Percentiles rank a stretch among this genome's conserved stretches.
These are phyloP conservation scores for Drosophila grimshawi DNA, from an alignment of 1,140 invertebrate genomes.

Conservation along the genomic window DNA sequence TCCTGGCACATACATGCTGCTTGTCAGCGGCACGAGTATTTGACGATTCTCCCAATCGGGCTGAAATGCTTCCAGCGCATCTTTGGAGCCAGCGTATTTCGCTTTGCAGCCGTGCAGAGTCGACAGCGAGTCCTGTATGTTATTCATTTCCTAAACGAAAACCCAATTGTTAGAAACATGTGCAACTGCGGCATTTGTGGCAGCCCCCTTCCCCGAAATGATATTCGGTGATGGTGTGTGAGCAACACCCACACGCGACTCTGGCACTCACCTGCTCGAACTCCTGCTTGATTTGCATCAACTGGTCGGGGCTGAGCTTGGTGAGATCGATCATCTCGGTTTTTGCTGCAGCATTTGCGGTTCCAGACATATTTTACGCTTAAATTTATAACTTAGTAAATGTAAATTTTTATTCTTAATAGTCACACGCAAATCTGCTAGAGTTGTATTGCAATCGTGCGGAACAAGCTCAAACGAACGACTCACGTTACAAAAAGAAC, in stretches of 20 bases:
- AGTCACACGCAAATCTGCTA: conserved; percentile 46
- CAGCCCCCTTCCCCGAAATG: not conserved
- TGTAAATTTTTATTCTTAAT: conserved; percentile 55
- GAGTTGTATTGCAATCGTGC: conserved; percentile 3
- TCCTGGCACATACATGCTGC: conserved; percentile 97
- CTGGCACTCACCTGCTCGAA: conserved; percentile 90
- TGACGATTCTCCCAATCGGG: conserved; percentile 90
- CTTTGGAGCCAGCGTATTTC: conserved; percentile 95
- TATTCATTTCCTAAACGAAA: conserved; percentile 89
- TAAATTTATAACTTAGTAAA: conserved; percentile 59
- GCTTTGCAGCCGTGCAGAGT: conserved; percentile 95
- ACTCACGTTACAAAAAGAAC: not conserved
- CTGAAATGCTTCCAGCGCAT: conserved; percentile 92
- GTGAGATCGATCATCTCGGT: conserved; percentile 91
- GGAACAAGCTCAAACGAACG: conserved; percentile 7
- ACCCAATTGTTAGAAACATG: conserved; percentile 44
- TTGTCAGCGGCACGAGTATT: conserved; percentile 95
- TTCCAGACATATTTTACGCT: conserved; percentile 66
- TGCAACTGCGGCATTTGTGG: conserved; percentile 36
- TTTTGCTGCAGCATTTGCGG: conserved; percentile 75
- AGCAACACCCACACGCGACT: conserved; percentile 51
- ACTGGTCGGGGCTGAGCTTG: conserved; percentile 91
- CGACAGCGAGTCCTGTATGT: conserved; percentile 94
- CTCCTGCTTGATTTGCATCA: conserved; percentile 93
- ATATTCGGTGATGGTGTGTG: not conserved